Evolutionary conservation across 2,888 invertebrate genomes (phyloP).

Genomic region (Euzophera pinguis): DNA sequence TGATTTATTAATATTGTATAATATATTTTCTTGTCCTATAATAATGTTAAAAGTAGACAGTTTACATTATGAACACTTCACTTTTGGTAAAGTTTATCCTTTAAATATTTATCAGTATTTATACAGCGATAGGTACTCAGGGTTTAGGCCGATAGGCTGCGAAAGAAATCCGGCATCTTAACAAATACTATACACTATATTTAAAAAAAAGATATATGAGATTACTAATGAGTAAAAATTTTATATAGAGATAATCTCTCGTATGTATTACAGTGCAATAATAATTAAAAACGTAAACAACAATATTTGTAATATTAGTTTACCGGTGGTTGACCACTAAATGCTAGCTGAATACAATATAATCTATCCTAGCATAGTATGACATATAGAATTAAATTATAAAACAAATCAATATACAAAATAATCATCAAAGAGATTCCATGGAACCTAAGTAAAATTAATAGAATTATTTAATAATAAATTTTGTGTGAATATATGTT

Average conservation of each 20-base stretch:
- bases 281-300: constrained; percentile 23
- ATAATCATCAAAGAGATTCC: constrained; percentile 31
- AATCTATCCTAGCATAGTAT: constrained; percentile 14
- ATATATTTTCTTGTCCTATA: constrained; percentile 28
- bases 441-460: constrained; percentile 24
- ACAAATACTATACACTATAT: constrained; percentile 31
- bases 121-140: constrained; percentile 19
- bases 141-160: constrained; percentile 40
- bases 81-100: constrained; percentile 46
- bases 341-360: constrained; percentile 23
- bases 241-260: constrained; percentile 24
- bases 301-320: constrained; percentile 24
- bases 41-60: constrained; percentile 23
- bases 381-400: constrained; percentile 8
- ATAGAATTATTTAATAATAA: neutral
- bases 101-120: constrained; percentile 13
- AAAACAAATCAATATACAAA: neutral
- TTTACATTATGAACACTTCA: constrained; percentile 54
- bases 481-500: neutral
- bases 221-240: constrained; percentile 53
- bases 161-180: constrained; percentile 19
- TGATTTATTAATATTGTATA: constrained; percentile 30
- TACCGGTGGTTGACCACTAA: constrained; percentile 28
- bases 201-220: constrained; percentile 48
- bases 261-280: constrained; percentile 21